A percentile compares a stretch with the other conserved stretches of the same genome.
These are phyloP conservation scores for Poecilia wingei DNA, from an alignment of 2,797 vertebrate species.

Conservation along the genomic window DNA sequence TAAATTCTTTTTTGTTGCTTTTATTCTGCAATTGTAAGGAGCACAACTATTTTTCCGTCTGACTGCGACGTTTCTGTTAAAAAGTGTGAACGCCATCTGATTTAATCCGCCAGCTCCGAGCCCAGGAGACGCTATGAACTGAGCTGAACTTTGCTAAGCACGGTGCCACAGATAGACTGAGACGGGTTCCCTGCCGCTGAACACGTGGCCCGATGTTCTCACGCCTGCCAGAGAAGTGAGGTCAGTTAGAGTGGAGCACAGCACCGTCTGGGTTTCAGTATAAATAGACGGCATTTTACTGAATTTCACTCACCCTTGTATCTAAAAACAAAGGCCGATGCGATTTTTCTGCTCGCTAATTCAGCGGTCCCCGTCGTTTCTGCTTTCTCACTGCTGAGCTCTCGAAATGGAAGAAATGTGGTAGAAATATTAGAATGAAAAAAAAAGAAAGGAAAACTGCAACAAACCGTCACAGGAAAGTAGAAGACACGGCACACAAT, in stretches of 20 bases:
- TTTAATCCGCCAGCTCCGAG: conserved; percentile 7
- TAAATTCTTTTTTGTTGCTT: not conserved
- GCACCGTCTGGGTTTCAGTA: conserved; percentile 32
- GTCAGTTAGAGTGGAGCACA: conserved; percentile 44
- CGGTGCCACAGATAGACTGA: conserved; percentile 46
- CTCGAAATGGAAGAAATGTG: conserved; percentile 1
- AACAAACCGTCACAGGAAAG: not conserved
- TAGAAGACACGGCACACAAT: not conserved
- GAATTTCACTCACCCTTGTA: conserved; percentile 4
- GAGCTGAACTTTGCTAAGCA: conserved; percentile 30
- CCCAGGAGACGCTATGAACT: conserved; percentile 29
- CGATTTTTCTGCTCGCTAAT: not conserved
- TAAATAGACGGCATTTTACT: conserved; percentile 9
- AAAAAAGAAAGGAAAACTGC: not conserved
- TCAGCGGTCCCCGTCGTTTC: conserved; percentile 18
- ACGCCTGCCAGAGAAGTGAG: conserved; percentile 49
- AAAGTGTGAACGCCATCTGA: not conserved
- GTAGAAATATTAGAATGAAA: not conserved
- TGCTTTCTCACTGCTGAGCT: conserved; percentile 3
- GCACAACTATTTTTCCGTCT: too few species aligned
- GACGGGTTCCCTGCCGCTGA: conserved; percentile 23
- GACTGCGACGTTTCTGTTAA: not conserved
- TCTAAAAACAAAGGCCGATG: not conserved
- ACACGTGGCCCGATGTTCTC: conserved; percentile 55
- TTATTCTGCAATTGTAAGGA: not conserved